Conservation (phyloP, 2,888 invertebrate genomes). For the Dione vanillae region DNA sequence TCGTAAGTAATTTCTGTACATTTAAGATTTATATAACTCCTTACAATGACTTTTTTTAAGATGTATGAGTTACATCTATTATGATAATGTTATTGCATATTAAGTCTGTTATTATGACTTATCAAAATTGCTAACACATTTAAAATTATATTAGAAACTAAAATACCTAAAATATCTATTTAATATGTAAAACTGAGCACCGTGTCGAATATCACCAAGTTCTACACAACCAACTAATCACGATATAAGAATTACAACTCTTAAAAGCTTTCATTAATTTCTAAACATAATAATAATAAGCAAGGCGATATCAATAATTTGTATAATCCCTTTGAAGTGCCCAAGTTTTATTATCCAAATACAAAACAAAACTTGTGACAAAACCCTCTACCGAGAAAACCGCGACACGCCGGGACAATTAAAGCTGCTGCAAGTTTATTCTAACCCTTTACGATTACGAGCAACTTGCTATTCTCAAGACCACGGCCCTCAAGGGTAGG, state of each 20-base stretch:
- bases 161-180: too few species aligned
- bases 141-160: too few species aligned
- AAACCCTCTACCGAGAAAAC: conserved; percentile 29
- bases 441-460: conserved; percentile 46
- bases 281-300: neutral
- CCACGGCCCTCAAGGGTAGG: conserved; percentile 35
- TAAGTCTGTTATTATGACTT: too few species aligned
- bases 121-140: too few species aligned
- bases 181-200: too few species aligned
- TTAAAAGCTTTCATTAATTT: neutral
- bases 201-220: neutral
- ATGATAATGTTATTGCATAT: too few species aligned
- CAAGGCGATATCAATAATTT: conserved; percentile 18
- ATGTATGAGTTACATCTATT: too few species aligned
- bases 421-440: conserved; percentile 42
- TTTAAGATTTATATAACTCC: too few species aligned
- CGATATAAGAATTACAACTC: neutral
- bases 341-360: conserved; percentile 34
- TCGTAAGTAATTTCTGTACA: neutral
- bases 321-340: conserved; percentile 24
- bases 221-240: too few species aligned
- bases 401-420: conserved; percentile 43
- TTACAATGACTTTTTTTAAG: too few species aligned
- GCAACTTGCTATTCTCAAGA: conserved; percentile 42
- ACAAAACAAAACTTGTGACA: conserved; percentile 40